Base-by-base conservation (phyloP, 2,888 invertebrate genomes). In the Chrysomela aeneicollis region DNA sequence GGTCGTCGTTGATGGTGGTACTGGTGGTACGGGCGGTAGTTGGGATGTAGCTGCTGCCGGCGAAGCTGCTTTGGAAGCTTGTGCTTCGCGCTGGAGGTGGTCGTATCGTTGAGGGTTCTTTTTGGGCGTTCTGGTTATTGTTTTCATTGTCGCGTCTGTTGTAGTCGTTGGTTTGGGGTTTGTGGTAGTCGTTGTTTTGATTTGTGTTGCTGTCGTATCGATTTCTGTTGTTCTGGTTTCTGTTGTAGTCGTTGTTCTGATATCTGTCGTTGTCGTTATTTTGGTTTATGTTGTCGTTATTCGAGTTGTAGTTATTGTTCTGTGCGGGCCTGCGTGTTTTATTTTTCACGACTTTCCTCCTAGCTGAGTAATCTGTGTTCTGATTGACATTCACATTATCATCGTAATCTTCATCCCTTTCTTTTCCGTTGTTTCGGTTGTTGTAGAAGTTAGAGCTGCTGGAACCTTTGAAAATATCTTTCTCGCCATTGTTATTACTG, bases 391-490 rank as follows among this genome's bases (percentile, higher is more conserved):
- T 84, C 18, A 83, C 83, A 68, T 85, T 85, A 62, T 84, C 82
- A 60, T 83, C 82, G 63, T 86, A 84, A 62, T 87, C 86, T 60
- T 86, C 85, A 66, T 86, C 84, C 58, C 82, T 84, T 77, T 88
- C 87, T 71, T 87, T 86, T 6, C 88, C 87, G 46, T 85, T 85
- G 77, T 88, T 87, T 54, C 85, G 83, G 76, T 87, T 88, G 73
- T 90, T 89, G 82, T 90, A 92, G 84, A 91, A 92, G 81, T 92
- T 90, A 0, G 91, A 90, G 64, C 90, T 91, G 78, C 90, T 90
- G 21, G 91, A 90, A 49, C 88, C 88, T 72, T 89, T 88, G 64
- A 91, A 88, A 63, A 87, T 85, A 74, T 91, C 90, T 63, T 87
- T 73, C 26, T 83, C 82, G 63, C 74, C 73, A 64, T 78, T 75